Evolutionary conservation across 2,888 invertebrate genomes (phyloP), one percentile per base, ranked within the genome.

Genomic region (Mylabris sibirica): DNA sequence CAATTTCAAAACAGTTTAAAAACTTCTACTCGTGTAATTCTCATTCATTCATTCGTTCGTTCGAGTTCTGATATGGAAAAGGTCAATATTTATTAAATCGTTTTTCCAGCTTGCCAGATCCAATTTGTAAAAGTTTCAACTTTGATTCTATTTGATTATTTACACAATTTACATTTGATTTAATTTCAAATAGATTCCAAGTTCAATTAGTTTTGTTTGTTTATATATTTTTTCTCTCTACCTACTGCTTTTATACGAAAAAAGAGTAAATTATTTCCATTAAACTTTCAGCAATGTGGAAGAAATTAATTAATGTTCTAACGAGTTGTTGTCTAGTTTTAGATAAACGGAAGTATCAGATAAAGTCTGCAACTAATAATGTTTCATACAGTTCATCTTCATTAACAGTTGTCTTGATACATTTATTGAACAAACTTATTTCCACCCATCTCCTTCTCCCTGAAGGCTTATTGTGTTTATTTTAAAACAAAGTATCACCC

Each of bases 321-420:
- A n/a, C n/a, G n/a, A n/a, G 44, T 30, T 44, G n/a, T n/a, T 44
- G 9, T 49, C 49, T 49, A 49, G 49, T 49, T 49, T 49, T 22
- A 49, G 20, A 22, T 49, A 49, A 49, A 11, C 49, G 49, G 20
- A 20, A 49, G 11, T 49, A 49, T 49, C 49, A 20, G 3, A 49
- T 61, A 59, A 41, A 44, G 59, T 41, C 60, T 65, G 70, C 53
- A 70, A 70, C 67, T 67, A 66, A 65, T 67, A 66, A 70, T 61
- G 65, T 68, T 67, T 68, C 68, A 63, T 69, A 69, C 67, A 68
- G 66, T 71, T 71, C 69, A 69, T 71, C 71, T 71, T 30, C 30
- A 30, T 30, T 71, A 71, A 66, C 63, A 66, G 44, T 38, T 63
- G 59, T 68, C 69, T 64, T 63, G 67, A 30, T 30, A 14, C 12